A percentile compares a stretch with the other conserved stretches of the same genome.
Evolutionary conservation across 2,797 vertebrate species (phyloP).

Genomic region (Okamejei kenojei): DNA sequence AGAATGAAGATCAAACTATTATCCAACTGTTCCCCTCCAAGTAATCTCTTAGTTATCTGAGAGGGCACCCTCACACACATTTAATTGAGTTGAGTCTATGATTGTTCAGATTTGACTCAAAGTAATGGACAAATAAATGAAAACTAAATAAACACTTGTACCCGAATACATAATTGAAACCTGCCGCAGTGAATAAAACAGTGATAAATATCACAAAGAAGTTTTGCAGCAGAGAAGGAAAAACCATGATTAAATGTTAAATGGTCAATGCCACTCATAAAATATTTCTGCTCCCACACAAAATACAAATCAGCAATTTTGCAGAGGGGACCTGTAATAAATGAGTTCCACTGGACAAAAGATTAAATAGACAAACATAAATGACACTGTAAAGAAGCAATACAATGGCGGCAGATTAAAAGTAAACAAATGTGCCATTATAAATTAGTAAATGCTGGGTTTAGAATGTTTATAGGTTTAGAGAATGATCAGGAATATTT

Average conservation of each 20-base stretch:
- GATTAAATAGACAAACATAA: not conserved
- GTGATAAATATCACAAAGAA: not conserved
- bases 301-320: not conserved
- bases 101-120: not conserved
- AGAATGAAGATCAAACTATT: not conserved
- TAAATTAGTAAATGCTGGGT: not conserved
- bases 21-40: not conserved
- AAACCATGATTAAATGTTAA: conserved; percentile 7
- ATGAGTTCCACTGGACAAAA: not conserved
- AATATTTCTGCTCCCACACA: not conserved
- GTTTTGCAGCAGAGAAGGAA: not conserved
- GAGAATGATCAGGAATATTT: not conserved
- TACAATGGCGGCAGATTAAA: not conserved
- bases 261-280: not conserved
- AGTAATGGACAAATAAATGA: not conserved
- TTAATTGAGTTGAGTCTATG: not conserved
- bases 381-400: not conserved
- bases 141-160: not conserved
- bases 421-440: not conserved
- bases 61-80: not conserved
- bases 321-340: not conserved
- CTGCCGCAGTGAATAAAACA: not conserved
- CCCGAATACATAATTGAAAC: not conserved
- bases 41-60: not conserved
- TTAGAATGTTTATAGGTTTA: not conserved